phyloP scores from a whole-genome alignment of 1,140 invertebrate species.

The Pogonus chalceus region DNA sequence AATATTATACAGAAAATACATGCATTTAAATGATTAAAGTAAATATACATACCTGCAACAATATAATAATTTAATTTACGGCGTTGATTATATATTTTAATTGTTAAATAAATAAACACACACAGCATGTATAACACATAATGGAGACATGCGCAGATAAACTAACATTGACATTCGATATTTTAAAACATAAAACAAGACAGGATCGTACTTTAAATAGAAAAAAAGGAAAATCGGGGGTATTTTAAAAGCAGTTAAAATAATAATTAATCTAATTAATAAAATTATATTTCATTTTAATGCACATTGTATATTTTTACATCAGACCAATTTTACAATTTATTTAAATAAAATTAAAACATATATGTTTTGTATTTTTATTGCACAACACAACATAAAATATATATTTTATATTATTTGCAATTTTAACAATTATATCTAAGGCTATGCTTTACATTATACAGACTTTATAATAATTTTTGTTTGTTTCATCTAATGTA shows the following conservation, averaged over 20 bases:
- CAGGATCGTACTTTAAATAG: too few species aligned
- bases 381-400: constrained; percentile 6
- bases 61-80: too few species aligned
- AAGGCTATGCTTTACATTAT: background rate
- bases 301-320: constrained; percentile 5
- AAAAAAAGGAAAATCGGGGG: too few species aligned
- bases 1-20: too few species aligned
- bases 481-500: background rate
- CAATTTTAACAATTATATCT: constrained; percentile 1
- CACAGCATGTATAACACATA: too few species aligned
- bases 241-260: background rate
- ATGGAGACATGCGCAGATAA: too few species aligned
- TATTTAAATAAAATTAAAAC: background rate
- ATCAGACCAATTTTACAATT: background rate
- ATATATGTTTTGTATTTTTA: constrained; percentile 3
- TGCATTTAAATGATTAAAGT: too few species aligned
- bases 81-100: too few species aligned
- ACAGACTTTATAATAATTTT: background rate
- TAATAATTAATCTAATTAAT: background rate
- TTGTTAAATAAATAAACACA: too few species aligned
- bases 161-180: too few species aligned
- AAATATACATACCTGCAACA: too few species aligned
- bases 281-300: background rate
- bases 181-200: background rate
- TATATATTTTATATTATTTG: background rate